Evolutionary conservation across 2,797 vertebrate genomes (phyloP), one percentile per base, ranked within the genome.

Genomic region (Cuniculus paca): DNA sequence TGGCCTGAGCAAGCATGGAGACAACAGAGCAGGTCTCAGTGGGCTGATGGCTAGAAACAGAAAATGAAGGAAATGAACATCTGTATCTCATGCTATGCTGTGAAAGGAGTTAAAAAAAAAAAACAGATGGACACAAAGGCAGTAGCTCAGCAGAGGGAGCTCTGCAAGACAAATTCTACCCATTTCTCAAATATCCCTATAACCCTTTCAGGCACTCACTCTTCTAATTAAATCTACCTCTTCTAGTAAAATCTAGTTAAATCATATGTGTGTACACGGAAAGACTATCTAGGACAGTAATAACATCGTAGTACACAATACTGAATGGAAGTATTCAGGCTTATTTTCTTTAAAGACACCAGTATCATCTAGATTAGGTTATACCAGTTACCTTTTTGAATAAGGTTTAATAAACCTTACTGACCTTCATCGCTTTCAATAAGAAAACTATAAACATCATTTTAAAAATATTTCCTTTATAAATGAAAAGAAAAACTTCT

Each of bases 371-470:
- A n/a, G 3, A n/a, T 93, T 92, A 89, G 52, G 16, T 92, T 60
- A 93, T 82, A 75, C 84, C 16, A 70, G 54, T 83, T 94, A 52
- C 74, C 45, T 82, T 84, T 87, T 75, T 26, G 31, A 48, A 48
- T 74, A 45, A 77, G 14, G 48, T 88, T 78, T 61, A 92, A 84
- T 39, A 95, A 97, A 81, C 22, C 9, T 91, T 0, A 61, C 12
- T 54, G 52, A 54, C 54, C 54, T 93, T 65, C 39, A 72, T 70
- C 56, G 78, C 48, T 92, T 92, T 80, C 63, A 89, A 82, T 89
- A 82, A 77, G 60, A 95, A 98, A 97, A 85, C 12, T n/a, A 89
- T 54, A 75, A 86, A 70, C n/a, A 5, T 8, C 45, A 74, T 86
- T 75, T 79, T 48, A 82, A 10, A 16, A 72, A 42, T 88, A 92